These are phyloP conservation scores for Cotesia glomerata DNA, from an alignment of 1,140 invertebrate species.

Conservation along the genomic window DNA sequence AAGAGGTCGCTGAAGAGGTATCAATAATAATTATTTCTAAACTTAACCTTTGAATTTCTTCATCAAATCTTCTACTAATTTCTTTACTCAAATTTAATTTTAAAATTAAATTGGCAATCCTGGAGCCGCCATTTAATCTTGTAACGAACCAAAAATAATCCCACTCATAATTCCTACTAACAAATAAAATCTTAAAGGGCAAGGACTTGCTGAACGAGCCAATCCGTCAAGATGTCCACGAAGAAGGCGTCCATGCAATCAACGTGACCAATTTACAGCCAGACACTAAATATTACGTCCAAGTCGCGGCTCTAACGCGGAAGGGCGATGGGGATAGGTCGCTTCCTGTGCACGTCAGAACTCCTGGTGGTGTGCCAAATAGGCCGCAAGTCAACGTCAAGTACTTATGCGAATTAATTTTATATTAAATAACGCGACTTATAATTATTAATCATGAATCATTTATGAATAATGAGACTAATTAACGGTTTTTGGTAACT, in stretches of 20 bases:
- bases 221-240: conserved; percentile 82
- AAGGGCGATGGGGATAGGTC: conserved; percentile 94
- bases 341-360: conserved; percentile 79
- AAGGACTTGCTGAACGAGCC: conserved; percentile 83
- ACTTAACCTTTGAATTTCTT: too few species aligned
- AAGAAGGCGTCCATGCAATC: conserved; percentile 77
- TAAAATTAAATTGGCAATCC: too few species aligned
- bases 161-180: background rate
- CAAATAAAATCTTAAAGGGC: conserved; percentile 64
- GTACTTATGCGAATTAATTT: conserved; percentile 55
- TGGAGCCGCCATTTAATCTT: background rate
- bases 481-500: conserved; percentile 31
- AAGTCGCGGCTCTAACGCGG: conserved; percentile 91
- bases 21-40: background rate
- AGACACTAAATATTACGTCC: conserved; percentile 89
- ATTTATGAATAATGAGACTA: background rate
- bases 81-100: too few species aligned
- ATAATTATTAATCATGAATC: too few species aligned
- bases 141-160: background rate
- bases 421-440: too few species aligned
- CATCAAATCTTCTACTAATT: too few species aligned
- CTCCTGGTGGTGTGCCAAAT: conserved; percentile 91
- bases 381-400: conserved; percentile 85
- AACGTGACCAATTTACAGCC: conserved; percentile 90
- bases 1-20: conserved; percentile 88